Base-by-base conservation (phyloP, 2,113 vertebrate genomes). In the Spheniscus mendiculus region DNA sequence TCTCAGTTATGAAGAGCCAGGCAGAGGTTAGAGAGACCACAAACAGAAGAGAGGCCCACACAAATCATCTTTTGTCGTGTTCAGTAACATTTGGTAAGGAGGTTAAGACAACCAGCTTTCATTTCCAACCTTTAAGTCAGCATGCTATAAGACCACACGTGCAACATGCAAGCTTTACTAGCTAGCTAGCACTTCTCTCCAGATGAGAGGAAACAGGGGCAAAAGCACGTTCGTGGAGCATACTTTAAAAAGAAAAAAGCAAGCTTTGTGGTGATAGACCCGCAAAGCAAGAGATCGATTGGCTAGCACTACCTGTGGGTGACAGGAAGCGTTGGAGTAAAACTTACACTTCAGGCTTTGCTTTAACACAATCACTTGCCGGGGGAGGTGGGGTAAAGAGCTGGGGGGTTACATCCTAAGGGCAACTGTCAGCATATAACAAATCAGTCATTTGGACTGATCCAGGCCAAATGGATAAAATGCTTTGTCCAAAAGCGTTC, bases 11-110 rank as follows among this genome's bases (percentile, higher is more conserved):
- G 34, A 86, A 59, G 25, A 94, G 25, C 30, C 53, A 93, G 58
- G 45, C 62, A 92, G 76, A 95, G 45, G 86, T 73, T 69, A 94
- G 74, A 72, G 66, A 83, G 34, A 94, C 62, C 79, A 88, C 66
- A 94, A 85, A 63, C 44, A 63, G 56, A 15, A 94, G 12, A 77
- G 30, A 71, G 15, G 79, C 26, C 18, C 74, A 52, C 26, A 73
- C 53, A 90, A 90, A 83, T 76, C 5, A 88, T 59, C 49, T 80
- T 91, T 72, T 88, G 62, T 86, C 3, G 0, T 20, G 30, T 34
- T 86, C 56, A 56, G 44, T 88, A 69, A 88, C 52, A 38, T 79
- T 87, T 87, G n/a, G 55, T 74, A 59, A 66, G 22, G 65, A 59
- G 42, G 73, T 71, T 82, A 87, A 69, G 78, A 83, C 47, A 83